These are phyloP conservation scores for Sclerurus mexicanus DNA, from an alignment of 2,113 vertebrate genomes.

Conservation along the genomic window DNA sequence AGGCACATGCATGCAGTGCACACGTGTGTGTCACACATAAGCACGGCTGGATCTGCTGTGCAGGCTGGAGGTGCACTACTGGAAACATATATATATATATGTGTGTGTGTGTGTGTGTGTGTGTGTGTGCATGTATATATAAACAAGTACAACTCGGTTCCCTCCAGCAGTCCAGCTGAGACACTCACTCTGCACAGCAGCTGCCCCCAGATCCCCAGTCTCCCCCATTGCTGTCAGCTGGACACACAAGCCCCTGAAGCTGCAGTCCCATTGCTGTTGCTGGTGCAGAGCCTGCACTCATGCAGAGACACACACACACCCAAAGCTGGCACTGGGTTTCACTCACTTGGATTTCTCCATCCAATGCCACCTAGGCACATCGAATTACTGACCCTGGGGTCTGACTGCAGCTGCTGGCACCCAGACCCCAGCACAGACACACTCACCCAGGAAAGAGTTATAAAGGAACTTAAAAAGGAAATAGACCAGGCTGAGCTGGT, in stretches of 20 bases:
- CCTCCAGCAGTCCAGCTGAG: not conserved
- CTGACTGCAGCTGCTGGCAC: not conserved
- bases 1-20: fast-evolving
- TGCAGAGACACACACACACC: not conserved
- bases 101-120: no score
- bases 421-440: fast-evolving
- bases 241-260: fast-evolving
- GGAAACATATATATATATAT: not conserved
- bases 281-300: not conserved
- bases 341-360: not conserved
- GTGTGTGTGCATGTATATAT: no score
- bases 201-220: not conserved
- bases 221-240: not conserved
- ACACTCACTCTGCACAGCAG: fast-evolving
- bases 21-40: not conserved
- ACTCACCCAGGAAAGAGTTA: not conserved
- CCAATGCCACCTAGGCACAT: fast-evolving
- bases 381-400: fast-evolving
- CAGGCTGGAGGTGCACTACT: not conserved
- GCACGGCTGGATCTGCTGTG: fast-evolving
- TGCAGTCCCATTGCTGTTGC: not conserved
- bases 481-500: no score
- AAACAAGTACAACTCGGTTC: fast-evolving
- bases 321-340: not conserved
- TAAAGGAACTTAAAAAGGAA: not conserved